These are phyloP conservation scores for Girardinichthys multiradiatus DNA, from an alignment of 2,113 vertebrate species.

Conservation along the genomic window DNA sequence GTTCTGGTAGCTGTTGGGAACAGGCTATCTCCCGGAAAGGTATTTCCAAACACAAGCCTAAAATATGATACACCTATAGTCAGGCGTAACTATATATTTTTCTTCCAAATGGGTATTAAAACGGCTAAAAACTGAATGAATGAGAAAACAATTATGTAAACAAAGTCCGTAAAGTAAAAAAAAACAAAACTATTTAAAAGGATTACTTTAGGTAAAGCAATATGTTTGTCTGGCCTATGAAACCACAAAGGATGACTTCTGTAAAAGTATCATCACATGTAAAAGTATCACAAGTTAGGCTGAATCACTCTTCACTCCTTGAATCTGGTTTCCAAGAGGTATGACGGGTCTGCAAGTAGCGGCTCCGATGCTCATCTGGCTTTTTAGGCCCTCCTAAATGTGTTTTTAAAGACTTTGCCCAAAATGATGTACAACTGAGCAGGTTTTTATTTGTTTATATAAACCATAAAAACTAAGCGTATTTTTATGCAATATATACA, in stretches of 20 bases:
- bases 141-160: not conserved
- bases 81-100: not conserved
- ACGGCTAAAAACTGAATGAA: not conserved
- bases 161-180: not conserved
- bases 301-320: too few species aligned
- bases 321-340: too few species aligned
- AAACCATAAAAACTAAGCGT: too few species aligned
- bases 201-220: constrained; percentile 28
- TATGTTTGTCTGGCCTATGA: constrained; percentile 20
- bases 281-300: too few species aligned
- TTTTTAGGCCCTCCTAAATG: not conserved
- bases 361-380: too few species aligned
- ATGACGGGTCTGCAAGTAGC: too few species aligned
- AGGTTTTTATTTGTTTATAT: too few species aligned
- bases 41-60: constrained; percentile 22
- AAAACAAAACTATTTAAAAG: constrained; percentile 27
- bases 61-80: not conserved
- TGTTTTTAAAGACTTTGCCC: not conserved
- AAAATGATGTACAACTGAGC: too few species aligned
- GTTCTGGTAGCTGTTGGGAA: constrained; percentile 17
- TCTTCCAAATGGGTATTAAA: not conserved
- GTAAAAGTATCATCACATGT: too few species aligned
- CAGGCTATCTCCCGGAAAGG: constrained; percentile 40
- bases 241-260: not conserved
- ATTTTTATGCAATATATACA: not conserved